Base-by-base conservation (phyloP, 2,888 invertebrate species). In the Gymnocheta viridis region DNA sequence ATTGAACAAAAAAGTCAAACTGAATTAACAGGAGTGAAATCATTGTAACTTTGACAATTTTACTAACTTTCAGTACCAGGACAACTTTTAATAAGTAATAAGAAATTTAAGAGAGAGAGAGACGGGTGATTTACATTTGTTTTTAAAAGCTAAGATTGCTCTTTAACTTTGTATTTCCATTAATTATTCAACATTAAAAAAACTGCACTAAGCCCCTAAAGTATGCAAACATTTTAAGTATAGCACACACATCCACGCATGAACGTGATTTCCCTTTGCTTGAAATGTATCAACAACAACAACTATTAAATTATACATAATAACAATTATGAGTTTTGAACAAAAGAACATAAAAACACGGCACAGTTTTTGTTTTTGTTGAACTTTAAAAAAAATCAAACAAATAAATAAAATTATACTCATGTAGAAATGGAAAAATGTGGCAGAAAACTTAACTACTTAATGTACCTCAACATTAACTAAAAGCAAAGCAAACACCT, bases 291-390 rank as follows among this genome's bases (percentile, higher is more conserved):
- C 32, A 27, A 29, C 24, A 62, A 22, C 47, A 51, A 38, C 22
- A 32, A 9, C 19, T 44, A 54, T 19, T 54, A 29, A 41, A 47
- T 44, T 47, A 32, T 47, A 54, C 54, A 56, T 47, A 17, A 56
- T 49, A 64, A 79, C 47, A 79, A 64, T 79, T 56, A 56, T 35
- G 56, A 79, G 64, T 72, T 62, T 44, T 17, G 29, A 79, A 79
- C 47, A 64, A 47, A 38, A 54, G 51, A 70, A 49, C 12, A 69
- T 22, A 35, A 69, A 41, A 64, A 7, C 17, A 38, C 19, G 47
- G 58, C 60, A 60, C 17, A 17, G 35, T 64, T 74, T 29, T 41
- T 64, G 27, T 56, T 79, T 12, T 24, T 47, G 24, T 51, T 41
- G 35, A 19, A 58, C 14, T 67, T 32, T 12, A 19, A 64, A 51